Evolutionary conservation across 2,113 vertebrate genomes (phyloP).

Genomic region (Myotis brandtii): DNA sequence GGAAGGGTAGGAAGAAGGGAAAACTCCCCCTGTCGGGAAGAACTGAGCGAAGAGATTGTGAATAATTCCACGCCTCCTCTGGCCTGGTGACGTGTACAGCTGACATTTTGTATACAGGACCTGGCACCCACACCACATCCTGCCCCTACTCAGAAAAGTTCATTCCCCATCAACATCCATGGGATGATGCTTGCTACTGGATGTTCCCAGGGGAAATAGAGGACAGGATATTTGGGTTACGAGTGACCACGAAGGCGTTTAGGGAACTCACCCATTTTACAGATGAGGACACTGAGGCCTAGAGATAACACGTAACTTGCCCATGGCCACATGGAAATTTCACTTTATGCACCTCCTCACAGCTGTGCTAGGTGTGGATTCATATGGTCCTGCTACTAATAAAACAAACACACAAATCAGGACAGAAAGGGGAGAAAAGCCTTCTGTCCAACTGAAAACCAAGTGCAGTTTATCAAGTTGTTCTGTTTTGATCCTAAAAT

Average conservation of each 20-base stretch:
- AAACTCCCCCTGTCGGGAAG: not conserved
- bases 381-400: slow-evolving; percentile 31
- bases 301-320: not conserved
- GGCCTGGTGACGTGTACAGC: not conserved
- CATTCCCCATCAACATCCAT: not conserved
- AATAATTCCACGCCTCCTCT: not conserved
- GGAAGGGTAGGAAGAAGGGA: not conserved
- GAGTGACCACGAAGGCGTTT: not conserved
- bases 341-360: not conserved
- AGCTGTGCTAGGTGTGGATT: not conserved
- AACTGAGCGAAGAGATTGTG: not conserved
- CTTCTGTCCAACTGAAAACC: slow-evolving; percentile 28
- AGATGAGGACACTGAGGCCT: not conserved
- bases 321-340: not conserved
- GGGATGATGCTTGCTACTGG: not conserved
- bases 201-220: not conserved
- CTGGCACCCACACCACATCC: not conserved
- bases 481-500: slow-evolving; percentile 42
- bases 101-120: slow-evolving; percentile 37
- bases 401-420: not conserved
- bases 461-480: slow-evolving; percentile 52
- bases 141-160: not conserved
- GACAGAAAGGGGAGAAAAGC: not conserved
- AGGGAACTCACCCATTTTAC: not conserved
- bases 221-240: not conserved